Evolutionary conservation across 2,888 invertebrate genomes (phyloP), one percentile per base, ranked within the genome.

Genomic region (Sabatieria punctata): DNA sequence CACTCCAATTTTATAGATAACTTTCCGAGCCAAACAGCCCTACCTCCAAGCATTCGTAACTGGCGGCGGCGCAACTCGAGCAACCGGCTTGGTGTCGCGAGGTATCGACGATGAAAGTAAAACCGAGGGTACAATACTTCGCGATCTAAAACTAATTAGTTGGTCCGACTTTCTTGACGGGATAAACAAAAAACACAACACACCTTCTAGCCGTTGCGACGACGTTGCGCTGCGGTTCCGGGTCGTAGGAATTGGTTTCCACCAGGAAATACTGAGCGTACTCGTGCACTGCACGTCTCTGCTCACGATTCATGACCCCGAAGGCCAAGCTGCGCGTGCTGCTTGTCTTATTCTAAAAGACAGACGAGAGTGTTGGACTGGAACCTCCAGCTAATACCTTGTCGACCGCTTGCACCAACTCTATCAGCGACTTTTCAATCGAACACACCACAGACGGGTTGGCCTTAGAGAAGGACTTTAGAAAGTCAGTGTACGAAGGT

Each of bases 231-330:
- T 91, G 88, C 0, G 93, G 93, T 64, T 91, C 91, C 21, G 80
- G 79, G 70, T 95, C 95, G 66, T 89, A 91, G 22, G 89, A 86
- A 49, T 83, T 81, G 53, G 88, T 84, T 61, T 85, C 82, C 58
- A 88, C 82, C 36, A 89, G 89, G 71, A 93, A 95, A 68, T 84
- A 84, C 61, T 85, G 84, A 58, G 86, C 86, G 66, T 86, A 77
- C 65, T 95, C 93, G 68, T 93, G 91, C 11, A 95, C 78, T 60
- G 91, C 78, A 62, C 82, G 81, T 1, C 93, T 75, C 67, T 89
- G 88, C 58, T 85, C 85, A 8, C 44, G 24, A 18, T 37, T 22
- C 44, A 44, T 44, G n/a, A n/a, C n/a, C n/a, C n/a, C n/a, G n/a
- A n/a, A n/a, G n/a, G n/a, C n/a, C 30, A 30, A 15, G 8, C 8